Evolutionary conservation across 1,140 invertebrate genomes (phyloP).

Genomic region (Aphaenogaster floridana): DNA sequence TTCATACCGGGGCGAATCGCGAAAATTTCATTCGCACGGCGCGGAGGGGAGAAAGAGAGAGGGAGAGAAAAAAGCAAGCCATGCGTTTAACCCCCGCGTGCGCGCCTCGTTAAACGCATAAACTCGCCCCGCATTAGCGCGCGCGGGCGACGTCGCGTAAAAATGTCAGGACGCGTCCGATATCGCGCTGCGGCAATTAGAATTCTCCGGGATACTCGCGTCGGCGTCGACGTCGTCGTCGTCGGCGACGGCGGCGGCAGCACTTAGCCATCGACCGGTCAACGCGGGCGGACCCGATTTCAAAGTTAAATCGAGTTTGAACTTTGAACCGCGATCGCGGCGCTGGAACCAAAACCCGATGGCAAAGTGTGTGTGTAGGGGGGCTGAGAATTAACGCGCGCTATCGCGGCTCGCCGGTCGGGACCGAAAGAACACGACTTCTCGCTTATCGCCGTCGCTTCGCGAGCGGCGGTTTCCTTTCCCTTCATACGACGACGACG

Average conservation of each 20-base stretch:
- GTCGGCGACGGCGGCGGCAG: not conserved
- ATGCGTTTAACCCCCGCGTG: slow-evolving; percentile 24
- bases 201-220: slow-evolving; percentile 11
- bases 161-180: slow-evolving; percentile 27
- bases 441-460: slow-evolving; percentile 53
- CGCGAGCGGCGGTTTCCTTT: slow-evolving; percentile 25
- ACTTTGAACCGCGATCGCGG: slow-evolving; percentile 63
- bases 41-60: not conserved
- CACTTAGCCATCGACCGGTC: slow-evolving; percentile 49
- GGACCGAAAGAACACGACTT: slow-evolving; percentile 62
- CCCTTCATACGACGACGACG: not conserved
- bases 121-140: slow-evolving; percentile 40
- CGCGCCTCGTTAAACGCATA: slow-evolving; percentile 39
- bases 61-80: not conserved
- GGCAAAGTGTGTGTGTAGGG: slow-evolving; percentile 24
- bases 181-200: slow-evolving; percentile 38
- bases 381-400: slow-evolving; percentile 44
- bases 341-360: slow-evolving; percentile 43
- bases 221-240: no score
- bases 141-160: slow-evolving; percentile 45
- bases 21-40: slow-evolving; percentile 44
- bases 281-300: slow-evolving; percentile 50
- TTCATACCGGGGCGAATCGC: slow-evolving; percentile 39
- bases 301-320: slow-evolving; percentile 66
- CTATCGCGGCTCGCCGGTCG: slow-evolving; percentile 30